A percentile compares a stretch with the other conserved stretches of the same genome.
Conservation (phyloP, 2,113 vertebrate genomes). For the Gambusia affinis region DNA sequence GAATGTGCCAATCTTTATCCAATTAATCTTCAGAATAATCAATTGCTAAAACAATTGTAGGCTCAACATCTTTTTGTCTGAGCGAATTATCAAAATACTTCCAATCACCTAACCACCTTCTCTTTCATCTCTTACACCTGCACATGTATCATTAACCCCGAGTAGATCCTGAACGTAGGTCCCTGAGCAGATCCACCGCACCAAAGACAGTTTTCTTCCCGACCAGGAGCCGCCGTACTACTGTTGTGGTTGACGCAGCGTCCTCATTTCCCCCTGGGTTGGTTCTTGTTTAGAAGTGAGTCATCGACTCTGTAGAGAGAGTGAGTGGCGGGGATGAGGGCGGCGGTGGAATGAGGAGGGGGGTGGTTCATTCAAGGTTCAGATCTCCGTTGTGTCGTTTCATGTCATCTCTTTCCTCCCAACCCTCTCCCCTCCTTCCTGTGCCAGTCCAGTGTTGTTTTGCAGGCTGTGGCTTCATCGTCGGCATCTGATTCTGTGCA, state of each 20-base stretch:
- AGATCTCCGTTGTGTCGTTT: constrained; percentile 47
- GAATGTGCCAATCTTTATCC: too few species aligned
- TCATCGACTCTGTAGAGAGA: constrained; percentile 63
- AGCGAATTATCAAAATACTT: too few species aligned
- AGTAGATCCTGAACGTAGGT: background rate
- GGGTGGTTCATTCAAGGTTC: constrained; percentile 72
- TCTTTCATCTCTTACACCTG: too few species aligned
- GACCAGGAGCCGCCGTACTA: background rate
- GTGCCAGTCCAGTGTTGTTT: constrained; percentile 6
- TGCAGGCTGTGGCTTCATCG: constrained; percentile 20
- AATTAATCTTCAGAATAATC: too few species aligned
- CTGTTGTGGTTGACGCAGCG: constrained; percentile 28
- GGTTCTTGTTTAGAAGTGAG: constrained; percentile 62
- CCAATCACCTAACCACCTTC: too few species aligned
- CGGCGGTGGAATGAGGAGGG: constrained; percentile 27
- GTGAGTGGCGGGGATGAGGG: constrained; percentile 39
- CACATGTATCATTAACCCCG: background rate
- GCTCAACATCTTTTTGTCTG: too few species aligned
- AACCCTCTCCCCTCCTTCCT: constrained; percentile 39
- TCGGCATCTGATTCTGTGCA: constrained; percentile 24
- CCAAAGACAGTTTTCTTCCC: background rate
- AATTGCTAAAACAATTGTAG: too few species aligned
- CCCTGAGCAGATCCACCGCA: background rate
- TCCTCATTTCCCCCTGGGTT: constrained; percentile 27
- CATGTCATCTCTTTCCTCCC: constrained; percentile 40